Base-by-base conservation (phyloP, 2,113 vertebrate genomes). In the Peucedramus taeniatus region DNA sequence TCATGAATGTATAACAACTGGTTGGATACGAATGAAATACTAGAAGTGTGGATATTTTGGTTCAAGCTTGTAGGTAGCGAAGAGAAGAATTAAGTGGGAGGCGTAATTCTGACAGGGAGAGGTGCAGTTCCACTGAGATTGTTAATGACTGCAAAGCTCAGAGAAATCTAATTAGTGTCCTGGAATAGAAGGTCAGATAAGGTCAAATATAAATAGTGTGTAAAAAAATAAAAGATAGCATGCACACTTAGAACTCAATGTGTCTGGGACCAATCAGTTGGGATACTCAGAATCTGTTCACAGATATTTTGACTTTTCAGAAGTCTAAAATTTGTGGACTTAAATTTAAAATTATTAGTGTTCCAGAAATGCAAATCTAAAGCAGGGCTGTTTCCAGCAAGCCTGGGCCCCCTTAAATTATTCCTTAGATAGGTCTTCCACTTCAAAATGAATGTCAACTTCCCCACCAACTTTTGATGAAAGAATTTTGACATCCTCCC, bases 161-260 rank as follows among this genome's bases (percentile, higher is more conserved):
- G 50, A 65, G 35, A 74, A 90, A 80, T 27, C 15, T 27, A 61
- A 59, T 37, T 26, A 76, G 45, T 82, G 64, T 39, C 61, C 37
- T 76, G 56, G 30, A 69, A 66, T 11, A 64, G 44, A 68, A 60
- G 40, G 40, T 91, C 51, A 65, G 31, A 66, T 6, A 7, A 90
- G 45, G 42, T 71, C 75, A 70, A 54, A 57, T 65, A 69, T 9
- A 76, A 83, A 61, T 21, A 53, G 2, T 21, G 5, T 65, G 24
- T 30, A 56, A 83, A 83, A 90, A 71, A 83, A 76, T 28, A 4
- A 59, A 59, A 35, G 2, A 6, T 56, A 51, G 37, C 47, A 49
- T 0, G 2, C 12, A 39, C 11, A 18, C 23, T 35, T 71, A 40
- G 27, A 13, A 65, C 8, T 72, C 23, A 12, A 0, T 77, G 21